A percentile compares a stretch with the other conserved stretches of the same genome.
Conservation (phyloP, 2,113 vertebrate genomes). For the Brienomyrus brachyistius region DNA sequence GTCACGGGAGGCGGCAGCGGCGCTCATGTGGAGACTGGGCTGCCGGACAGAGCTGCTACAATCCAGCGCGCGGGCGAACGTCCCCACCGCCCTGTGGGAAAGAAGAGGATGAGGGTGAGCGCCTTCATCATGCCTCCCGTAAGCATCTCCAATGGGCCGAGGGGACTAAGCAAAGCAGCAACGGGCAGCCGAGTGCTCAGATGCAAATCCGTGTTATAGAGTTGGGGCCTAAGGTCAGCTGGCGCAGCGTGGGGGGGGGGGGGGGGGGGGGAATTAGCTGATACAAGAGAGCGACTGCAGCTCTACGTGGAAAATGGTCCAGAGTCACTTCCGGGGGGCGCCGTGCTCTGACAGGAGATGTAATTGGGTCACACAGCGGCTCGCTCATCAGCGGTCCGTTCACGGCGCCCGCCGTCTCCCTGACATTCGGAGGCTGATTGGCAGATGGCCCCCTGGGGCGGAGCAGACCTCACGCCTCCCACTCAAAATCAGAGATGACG, state of each 20-base stretch:
- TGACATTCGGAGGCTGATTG: slow-evolving; percentile 1
- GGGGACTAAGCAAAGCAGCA: not conserved
- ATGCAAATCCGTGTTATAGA: not conserved
- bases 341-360: not conserved
- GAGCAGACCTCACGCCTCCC: not conserved
- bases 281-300: not conserved
- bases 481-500: not conserved
- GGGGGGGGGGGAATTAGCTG: not conserved
- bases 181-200: not conserved
- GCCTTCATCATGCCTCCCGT: not conserved
- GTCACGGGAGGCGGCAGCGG: slow-evolving; percentile 89
- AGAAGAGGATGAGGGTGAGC: slow-evolving; percentile 14
- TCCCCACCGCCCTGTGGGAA: slow-evolving; percentile 79
- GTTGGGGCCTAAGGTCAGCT: not conserved
- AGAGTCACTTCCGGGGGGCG: not conserved
- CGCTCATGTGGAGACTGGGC: slow-evolving; percentile 95
- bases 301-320: not conserved
- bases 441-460: not conserved
- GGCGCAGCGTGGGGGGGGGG: not conserved
- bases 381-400: not conserved
- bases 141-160: not conserved
- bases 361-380: not conserved
- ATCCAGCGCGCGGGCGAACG: slow-evolving; percentile 88
- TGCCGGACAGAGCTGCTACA: slow-evolving; percentile 95
- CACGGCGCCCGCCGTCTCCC: not conserved